A percentile compares a stretch with the other conserved stretches of the same genome.
These are phyloP conservation scores for Pentamera pediparva DNA, from an alignment of 53 echinoderm and acorn worm genomes.

Conservation along the genomic window DNA sequence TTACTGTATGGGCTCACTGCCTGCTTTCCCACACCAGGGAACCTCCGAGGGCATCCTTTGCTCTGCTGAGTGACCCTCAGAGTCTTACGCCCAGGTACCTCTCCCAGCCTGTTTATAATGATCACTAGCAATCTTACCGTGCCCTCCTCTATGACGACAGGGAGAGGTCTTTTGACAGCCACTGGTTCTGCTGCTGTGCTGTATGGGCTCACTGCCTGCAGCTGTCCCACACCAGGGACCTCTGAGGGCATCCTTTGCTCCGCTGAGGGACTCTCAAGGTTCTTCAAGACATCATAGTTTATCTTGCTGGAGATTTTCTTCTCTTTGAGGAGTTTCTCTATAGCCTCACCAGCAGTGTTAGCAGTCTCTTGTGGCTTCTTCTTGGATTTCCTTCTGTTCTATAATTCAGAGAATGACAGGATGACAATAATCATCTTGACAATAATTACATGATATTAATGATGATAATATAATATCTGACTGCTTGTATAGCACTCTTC, in stretches of 20 bases:
- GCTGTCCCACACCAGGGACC: neutral
- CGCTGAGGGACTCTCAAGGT: conserved; percentile 55
- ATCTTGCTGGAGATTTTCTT: conserved; percentile 97
- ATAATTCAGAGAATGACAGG: neutral
- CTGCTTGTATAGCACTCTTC: too few species aligned
- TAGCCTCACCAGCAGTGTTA: conserved; percentile 93
- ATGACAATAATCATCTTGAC: neutral
- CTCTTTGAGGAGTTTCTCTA: conserved; percentile 87
- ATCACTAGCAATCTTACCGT: too few species aligned
- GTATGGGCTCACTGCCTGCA: too few species aligned
- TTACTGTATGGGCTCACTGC: too few species aligned
- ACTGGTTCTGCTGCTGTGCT: neutral
- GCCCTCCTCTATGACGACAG: neutral
- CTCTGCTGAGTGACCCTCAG: too few species aligned
- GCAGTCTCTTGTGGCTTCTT: conserved; percentile 75
- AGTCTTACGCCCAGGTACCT: too few species aligned
- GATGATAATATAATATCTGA: neutral
- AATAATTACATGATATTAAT: neutral
- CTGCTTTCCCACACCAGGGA: too few species aligned
- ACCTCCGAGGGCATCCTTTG: too few species aligned
- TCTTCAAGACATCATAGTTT: conserved; percentile 89
- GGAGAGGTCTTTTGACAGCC: neutral
- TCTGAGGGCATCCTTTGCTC: too few species aligned
- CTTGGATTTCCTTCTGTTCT: conserved; percentile 58
- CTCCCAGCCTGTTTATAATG: too few species aligned